Percentiles rank a stretch among this genome's conserved stretches.
Evolutionary conservation across 2,113 vertebrate genomes (phyloP).

Genomic region (Crocuta crocuta): DNA sequence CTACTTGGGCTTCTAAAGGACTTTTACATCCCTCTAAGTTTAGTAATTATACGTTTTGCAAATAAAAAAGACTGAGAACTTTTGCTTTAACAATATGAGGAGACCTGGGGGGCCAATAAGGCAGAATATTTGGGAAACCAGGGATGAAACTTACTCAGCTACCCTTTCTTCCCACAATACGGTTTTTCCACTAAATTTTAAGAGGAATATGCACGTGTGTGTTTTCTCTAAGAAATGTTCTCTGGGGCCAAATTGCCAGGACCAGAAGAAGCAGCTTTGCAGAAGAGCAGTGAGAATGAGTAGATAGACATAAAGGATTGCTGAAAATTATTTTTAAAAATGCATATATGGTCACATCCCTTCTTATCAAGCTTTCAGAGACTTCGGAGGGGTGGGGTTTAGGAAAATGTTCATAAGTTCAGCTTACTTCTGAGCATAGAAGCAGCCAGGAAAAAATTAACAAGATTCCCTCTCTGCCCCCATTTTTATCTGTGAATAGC

Average conservation of each 20-base stretch:
- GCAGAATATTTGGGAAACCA: constrained; percentile 31
- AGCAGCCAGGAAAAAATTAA: constrained; percentile 38
- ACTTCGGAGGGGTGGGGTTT: not conserved
- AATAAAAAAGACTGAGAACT: not conserved
- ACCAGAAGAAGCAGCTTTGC: not conserved
- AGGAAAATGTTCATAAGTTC: constrained; percentile 49
- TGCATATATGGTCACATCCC: not conserved
- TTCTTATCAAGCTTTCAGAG: constrained; percentile 53
- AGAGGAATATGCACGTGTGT: not conserved
- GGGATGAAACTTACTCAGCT: not conserved
- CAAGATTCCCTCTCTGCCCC: constrained; percentile 26
- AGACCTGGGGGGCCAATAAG: not conserved
- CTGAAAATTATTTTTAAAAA: not conserved
- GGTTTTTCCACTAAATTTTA: constrained; percentile 2
- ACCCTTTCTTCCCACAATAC: not conserved
- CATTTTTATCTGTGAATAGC: constrained; percentile 69
- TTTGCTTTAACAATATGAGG: constrained; percentile 10
- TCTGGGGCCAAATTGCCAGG: constrained; percentile 9
- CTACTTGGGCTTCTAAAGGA: not conserved
- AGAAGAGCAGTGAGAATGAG: not conserved
- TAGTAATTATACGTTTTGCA: not conserved
- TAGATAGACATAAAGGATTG: not conserved
- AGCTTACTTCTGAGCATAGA: constrained; percentile 50
- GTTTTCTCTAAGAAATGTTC: constrained; percentile 45
- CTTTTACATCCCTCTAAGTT: not conserved